phyloP scores from a whole-genome alignment of 1,140 invertebrate species.

The Lasioglossum albipes region DNA sequence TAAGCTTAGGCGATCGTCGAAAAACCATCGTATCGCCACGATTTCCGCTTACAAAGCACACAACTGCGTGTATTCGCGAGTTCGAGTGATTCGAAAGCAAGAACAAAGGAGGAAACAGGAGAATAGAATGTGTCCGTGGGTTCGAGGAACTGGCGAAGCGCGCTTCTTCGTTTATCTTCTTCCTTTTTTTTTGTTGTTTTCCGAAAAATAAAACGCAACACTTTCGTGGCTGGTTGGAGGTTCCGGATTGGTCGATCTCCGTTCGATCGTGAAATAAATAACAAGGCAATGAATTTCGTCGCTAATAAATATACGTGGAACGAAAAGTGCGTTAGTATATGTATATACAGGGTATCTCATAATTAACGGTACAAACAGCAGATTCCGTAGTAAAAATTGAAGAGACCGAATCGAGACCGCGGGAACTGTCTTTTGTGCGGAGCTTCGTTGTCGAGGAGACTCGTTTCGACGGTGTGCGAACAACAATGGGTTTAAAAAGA shows the following conservation, averaged over 20 bases:
- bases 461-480: not conserved
- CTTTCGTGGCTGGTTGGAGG: constrained; percentile 18
- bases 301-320: constrained; percentile 6
- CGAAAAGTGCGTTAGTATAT: constrained; percentile 8
- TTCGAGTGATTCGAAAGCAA: constrained; percentile 17
- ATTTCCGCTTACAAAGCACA: constrained; percentile 12
- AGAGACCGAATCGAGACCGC: not conserved
- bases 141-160: constrained; percentile 21
- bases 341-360: constrained; percentile 4
- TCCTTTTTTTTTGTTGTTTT: not conserved
- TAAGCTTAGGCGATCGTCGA: not conserved
- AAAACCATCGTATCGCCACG: not conserved
- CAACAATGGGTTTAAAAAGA: not conserved
- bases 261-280: constrained; percentile 35
- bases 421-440: not conserved
- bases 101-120: not conserved
- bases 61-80: constrained; percentile 15
- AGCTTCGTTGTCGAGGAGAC: not conserved
- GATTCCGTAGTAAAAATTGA: not conserved
- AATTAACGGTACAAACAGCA: not conserved
- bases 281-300: constrained; percentile 45
- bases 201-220: constrained; percentile 25
- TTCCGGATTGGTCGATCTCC: constrained; percentile 20
- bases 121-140: constrained; percentile 12
- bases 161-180: not conserved